phyloP scores from a whole-genome alignment of 2,888 invertebrate species.

The Tolmerus cingulatus region DNA sequence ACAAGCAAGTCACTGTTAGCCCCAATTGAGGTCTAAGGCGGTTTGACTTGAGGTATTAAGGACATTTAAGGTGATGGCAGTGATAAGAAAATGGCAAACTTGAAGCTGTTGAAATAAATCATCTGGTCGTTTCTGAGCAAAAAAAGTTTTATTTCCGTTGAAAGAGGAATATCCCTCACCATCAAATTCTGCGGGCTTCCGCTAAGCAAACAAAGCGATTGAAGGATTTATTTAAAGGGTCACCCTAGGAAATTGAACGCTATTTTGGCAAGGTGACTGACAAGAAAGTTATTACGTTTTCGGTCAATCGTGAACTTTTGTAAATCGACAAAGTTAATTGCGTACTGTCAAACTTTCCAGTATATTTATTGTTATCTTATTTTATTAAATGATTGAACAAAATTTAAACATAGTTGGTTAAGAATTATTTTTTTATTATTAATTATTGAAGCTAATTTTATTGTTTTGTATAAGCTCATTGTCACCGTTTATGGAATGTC shows the following conservation, averaged over 20 bases:
- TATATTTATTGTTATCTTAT: neutral
- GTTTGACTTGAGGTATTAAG: slow-evolving; percentile 1
- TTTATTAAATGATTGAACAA: neutral
- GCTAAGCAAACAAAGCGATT: neutral
- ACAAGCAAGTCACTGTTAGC: neutral
- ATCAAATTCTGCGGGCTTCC: neutral
- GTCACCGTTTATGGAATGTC: too few relatives aligned
- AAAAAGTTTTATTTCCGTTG: slow-evolving; percentile 16
- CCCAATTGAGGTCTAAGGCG: neutral
- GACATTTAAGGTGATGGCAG: neutral
- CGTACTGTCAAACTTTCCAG: neutral
- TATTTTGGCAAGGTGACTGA: neutral
- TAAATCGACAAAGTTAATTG: neutral
- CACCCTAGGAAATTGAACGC: neutral
- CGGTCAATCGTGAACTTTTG: neutral
- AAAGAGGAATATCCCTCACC: neutral
- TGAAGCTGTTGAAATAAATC: slow-evolving; percentile 15
- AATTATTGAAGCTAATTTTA: too few relatives aligned
- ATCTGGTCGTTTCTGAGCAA: neutral
- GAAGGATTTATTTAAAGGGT: neutral
- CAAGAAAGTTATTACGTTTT: neutral
- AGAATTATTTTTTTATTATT: too few relatives aligned
- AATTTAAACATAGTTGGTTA: too few relatives aligned
- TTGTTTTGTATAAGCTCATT: too few relatives aligned
- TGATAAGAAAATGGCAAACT: slow-evolving; percentile 22